Evolutionary conservation across 1,140 invertebrate genomes (phyloP), one percentile per base, ranked within the genome.

Genomic region (Hydropsyche tenuis): DNA sequence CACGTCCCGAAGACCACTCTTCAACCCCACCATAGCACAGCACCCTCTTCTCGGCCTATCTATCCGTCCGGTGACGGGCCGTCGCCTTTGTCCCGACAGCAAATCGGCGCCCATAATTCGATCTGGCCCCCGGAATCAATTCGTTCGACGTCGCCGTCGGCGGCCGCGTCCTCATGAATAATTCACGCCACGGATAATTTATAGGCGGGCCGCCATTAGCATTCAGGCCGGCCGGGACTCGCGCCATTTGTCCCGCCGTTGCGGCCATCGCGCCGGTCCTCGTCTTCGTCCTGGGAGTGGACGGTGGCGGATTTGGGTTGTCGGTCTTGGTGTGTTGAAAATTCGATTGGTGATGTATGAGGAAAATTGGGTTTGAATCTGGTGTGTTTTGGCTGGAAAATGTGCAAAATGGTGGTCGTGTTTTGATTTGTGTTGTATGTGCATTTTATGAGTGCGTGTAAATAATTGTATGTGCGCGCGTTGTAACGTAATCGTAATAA

Each of bases 171-270:
- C 51, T 63, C 73, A 77, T 77, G 75, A 77, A 77, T 77, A 74
- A 77, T 77, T 77, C 75, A 77, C 42, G 72, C 46, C 5, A 20
- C 69, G 45, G 56, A 66, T 73, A 76, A 73, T 77, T 77, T 74
- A 74, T 76, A 73, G 72, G 72, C 72, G 72, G 75, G 56, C 48
- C 23, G 66, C 37, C 64, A 76, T 76, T 76, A 76, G 75, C 72
- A 76, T 76, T 76, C 75, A 73, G 70, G 75, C 30, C 75, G 68
- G 72, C 72, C 63, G 64, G 64, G 64, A 9, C 63, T 60, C 51
- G 46, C 63, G 72, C 72, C 68, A 69, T 76, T 76, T 76, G 75
- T 76, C 75, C 75, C 62, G 73, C 71, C 53, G 53, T 73, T 73
- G 73, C 48, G 45, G 63, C 45, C 69, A 73, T 63, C 65, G 20